These are phyloP conservation scores for Pocillopora damicornis DNA, from an alignment of 64 coral and sea anemone genomes.

Conservation along the genomic window DNA sequence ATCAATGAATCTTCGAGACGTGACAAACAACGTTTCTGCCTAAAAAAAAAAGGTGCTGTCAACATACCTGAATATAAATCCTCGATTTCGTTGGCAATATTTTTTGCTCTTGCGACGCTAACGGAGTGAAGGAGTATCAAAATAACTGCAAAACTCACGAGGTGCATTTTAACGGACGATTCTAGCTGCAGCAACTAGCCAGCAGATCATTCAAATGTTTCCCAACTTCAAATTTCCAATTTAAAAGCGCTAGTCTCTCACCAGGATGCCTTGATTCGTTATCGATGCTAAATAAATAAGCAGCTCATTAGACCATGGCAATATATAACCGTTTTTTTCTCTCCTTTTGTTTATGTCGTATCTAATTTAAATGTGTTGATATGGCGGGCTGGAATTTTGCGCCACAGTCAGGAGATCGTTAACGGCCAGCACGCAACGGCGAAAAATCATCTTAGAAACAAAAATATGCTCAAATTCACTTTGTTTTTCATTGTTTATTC, in stretches of 20 bases:
- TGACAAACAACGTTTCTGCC: background rate
- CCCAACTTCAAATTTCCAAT: background rate
- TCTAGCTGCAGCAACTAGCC: background rate
- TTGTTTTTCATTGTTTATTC: background rate
- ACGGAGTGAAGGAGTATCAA: background rate
- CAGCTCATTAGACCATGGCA: background rate
- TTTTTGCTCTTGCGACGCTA: background rate
- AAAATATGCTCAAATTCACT: background rate
- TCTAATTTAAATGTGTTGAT: background rate
- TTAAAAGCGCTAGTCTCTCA: background rate
- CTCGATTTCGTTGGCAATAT: background rate
- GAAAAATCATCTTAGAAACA: background rate
- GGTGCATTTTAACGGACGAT: background rate
- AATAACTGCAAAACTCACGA: background rate
- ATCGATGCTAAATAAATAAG: background rate
- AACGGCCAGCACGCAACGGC: too few species aligned
- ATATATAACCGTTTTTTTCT: background rate
- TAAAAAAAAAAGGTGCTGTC: background rate
- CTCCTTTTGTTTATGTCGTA: background rate
- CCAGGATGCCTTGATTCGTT: background rate
- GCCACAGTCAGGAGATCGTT: too few species aligned
- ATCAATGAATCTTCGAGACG: background rate
- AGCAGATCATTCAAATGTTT: background rate
- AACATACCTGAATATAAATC: slow-evolving; percentile 20
- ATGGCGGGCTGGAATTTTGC: too few species aligned